Evolutionary conservation across 2,888 invertebrate species (phyloP).

Genomic region (Dicycla oo): DNA sequence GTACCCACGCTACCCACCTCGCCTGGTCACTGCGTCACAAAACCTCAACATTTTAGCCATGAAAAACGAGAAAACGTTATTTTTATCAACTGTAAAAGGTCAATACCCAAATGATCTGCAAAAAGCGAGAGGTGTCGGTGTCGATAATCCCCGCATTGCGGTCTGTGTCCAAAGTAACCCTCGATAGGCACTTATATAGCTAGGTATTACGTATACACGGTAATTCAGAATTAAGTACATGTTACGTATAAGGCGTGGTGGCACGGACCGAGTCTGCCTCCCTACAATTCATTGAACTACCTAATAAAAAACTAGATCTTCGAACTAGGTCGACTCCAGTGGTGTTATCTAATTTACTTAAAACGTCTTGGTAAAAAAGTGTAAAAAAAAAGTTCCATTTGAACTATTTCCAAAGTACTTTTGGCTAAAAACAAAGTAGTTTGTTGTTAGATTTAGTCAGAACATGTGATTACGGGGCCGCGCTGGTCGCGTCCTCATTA

Average conservation of each 20-base stretch:
- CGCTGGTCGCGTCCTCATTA: constrained; percentile 7
- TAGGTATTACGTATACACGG: neutral
- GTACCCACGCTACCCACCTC: neutral
- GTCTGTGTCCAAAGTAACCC: constrained; percentile 18
- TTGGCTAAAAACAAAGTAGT: constrained; percentile 27
- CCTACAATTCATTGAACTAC: neutral
- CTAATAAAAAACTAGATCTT: neutral
- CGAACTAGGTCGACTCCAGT: too few relatives aligned
- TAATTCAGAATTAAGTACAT: constrained; percentile 19
- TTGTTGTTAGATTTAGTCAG: constrained; percentile 20
- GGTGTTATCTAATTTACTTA: too few relatives aligned
- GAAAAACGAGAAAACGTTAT: constrained; percentile 8
- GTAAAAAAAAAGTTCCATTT: constrained; percentile 24
- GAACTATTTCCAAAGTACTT: constrained; percentile 30
- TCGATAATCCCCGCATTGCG: constrained; percentile 53
- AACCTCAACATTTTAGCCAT: neutral
- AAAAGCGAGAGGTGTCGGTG: constrained; percentile 50
- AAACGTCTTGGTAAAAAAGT: neutral
- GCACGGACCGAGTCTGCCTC: neutral
- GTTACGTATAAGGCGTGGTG: neutral
- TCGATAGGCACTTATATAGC: neutral
- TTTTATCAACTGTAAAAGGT: constrained; percentile 41
- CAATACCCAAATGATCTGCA: constrained; percentile 49
- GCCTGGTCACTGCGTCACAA: neutral
- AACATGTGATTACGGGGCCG: constrained; percentile 23